A percentile compares a stretch with the other conserved stretches of the same genome.
Evolutionary conservation across 2,888 invertebrate genomes (phyloP).

Genomic region (Coelinius sp.): DNA sequence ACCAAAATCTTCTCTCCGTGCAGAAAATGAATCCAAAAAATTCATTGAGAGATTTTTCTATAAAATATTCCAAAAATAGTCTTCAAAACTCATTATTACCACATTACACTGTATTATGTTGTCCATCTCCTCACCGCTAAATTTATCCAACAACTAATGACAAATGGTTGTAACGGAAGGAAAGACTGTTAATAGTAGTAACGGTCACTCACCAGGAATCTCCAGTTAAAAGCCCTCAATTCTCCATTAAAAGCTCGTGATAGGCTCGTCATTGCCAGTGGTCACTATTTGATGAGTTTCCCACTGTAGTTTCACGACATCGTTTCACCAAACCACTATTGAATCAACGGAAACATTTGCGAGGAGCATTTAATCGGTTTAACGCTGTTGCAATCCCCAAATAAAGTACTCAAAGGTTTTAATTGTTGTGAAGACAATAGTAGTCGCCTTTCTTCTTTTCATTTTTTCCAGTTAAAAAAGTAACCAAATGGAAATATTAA

Average conservation of each 20-base stretch:
- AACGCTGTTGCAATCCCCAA: not conserved
- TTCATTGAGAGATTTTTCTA: too few species aligned
- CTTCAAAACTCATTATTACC: too few species aligned
- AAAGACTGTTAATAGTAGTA: not conserved
- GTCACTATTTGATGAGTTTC: constrained; percentile 7
- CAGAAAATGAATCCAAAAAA: too few species aligned
- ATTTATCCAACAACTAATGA: not conserved
- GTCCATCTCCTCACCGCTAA: not conserved
- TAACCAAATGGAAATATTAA: too few species aligned
- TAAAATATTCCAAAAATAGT: too few species aligned
- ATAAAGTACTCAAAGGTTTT: not conserved
- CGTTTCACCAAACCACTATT: constrained; percentile 3
- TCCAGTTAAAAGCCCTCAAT: not conserved
- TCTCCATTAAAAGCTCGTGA: not conserved
- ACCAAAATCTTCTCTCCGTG: too few species aligned
- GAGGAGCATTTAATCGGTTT: not conserved
- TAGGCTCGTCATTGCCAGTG: constrained; percentile 12
- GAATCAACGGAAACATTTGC: constrained; percentile 3
- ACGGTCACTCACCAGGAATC: not conserved
- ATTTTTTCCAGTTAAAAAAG: too few species aligned
- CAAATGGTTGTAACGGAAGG: not conserved
- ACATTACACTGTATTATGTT: too few species aligned
- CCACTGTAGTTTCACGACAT: constrained; percentile 1
- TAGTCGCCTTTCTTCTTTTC: too few species aligned
- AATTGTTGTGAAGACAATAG: not conserved